Evolutionary conservation across 2,888 invertebrate genomes (phyloP), one percentile per base, ranked within the genome.

Genomic region (Ophonus ardosiacus): DNA sequence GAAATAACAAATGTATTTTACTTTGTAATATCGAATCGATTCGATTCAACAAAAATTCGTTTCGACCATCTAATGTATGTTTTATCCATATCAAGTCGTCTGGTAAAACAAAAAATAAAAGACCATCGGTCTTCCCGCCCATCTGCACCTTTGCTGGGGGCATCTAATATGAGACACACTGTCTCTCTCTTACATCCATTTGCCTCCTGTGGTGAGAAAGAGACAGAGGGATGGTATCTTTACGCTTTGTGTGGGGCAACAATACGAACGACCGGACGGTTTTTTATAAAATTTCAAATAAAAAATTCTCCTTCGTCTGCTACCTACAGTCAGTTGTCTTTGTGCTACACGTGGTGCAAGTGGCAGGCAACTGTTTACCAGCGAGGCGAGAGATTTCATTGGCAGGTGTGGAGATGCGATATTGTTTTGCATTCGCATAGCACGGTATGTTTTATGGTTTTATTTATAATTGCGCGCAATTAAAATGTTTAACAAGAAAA

Each of bases 211-310:
- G 13, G 10, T 6, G 43, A 13, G 43, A 51, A 13, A 0, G 43
- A 51, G 43, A 51, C 13, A 51, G 43, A 51, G 43, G 43, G 43
- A 51, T 51, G 43, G 43, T 51, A 51, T 51, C 43, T 51, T 51
- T 51, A 51, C 13, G 8, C 43, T 51, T 51, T 51, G 43, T 51
- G 43, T 51, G 43, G 43, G 43, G 43, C 43, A 51, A 51, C 43
- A 51, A 51, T 51, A 31, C 31, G 43, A 51, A 51, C 43, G 43
- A 51, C 43, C 13, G 43, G 43, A 51, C 43, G 43, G 43, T 74
- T 71, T 71, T 74, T 74, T 74, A 74, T 74, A 43, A 74, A 71
- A 74, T 43, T 43, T 74, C 43, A 74, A 74, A 74, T 74, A 74
- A 74, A 74, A 74, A 74, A 74, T 74, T 43, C 40, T 74, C 71